phyloP scores from a whole-genome alignment of 2,888 invertebrate species.

The Timandra comae region DNA sequence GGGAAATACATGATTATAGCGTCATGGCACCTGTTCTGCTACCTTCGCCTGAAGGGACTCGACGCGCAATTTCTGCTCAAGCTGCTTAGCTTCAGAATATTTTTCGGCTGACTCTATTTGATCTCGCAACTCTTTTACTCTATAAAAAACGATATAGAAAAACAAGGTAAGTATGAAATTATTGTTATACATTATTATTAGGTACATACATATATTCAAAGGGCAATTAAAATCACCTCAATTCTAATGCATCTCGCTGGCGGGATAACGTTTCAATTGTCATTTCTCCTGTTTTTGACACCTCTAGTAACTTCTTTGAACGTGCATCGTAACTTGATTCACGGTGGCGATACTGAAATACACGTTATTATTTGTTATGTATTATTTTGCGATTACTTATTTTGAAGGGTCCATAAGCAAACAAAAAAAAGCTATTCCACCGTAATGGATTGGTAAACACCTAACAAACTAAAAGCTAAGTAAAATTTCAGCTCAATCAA shows the following conservation, averaged over 20 bases:
- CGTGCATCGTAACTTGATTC: conserved; percentile 56
- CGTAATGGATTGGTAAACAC: too few species aligned
- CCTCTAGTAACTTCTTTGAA: conserved; percentile 55
- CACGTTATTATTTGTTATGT: too few species aligned
- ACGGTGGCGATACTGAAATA: conserved; percentile 57
- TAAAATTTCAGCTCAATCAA: too few species aligned
- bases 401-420: too few species aligned
- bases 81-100: conserved; percentile 27
- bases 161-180: too few species aligned
- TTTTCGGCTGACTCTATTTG: conserved; percentile 39
- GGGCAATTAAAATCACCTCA: too few species aligned
- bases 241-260: conserved; percentile 63
- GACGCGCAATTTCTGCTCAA: conserved; percentile 33
- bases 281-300: conserved; percentile 61
- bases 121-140: conserved; percentile 61
- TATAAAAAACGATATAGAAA: conserved; percentile 17
- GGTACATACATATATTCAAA: too few species aligned
- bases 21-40: conserved; percentile 56
- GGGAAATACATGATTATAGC: conserved; percentile 18
- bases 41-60: conserved; percentile 54
- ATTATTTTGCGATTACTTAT: too few species aligned
- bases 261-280: conserved; percentile 56
- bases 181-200: too few species aligned
- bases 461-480: too few species aligned
- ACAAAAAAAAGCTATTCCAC: too few species aligned